A percentile compares a stretch with the other conserved stretches of the same genome.
These are phyloP conservation scores for Mormyrus lacerda DNA, from an alignment of 2,113 vertebrate genomes.

Conservation along the genomic window DNA sequence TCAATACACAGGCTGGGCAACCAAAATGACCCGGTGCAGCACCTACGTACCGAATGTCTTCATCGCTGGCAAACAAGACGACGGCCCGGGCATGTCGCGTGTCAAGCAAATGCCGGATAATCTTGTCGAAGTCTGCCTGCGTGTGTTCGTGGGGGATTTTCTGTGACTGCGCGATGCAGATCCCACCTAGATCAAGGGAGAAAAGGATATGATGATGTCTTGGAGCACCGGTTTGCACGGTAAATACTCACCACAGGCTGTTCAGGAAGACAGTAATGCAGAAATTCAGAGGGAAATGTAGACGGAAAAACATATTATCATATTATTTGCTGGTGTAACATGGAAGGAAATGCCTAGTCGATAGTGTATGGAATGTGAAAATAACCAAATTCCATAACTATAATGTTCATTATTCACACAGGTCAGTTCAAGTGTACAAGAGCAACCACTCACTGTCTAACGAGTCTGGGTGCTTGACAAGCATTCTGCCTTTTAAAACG, in stretches of 20 bases:
- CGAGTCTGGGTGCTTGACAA: neutral
- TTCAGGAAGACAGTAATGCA: neutral
- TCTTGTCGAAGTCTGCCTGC: slow-evolving; percentile 79
- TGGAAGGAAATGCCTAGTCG: neutral
- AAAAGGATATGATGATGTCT: neutral
- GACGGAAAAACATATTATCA: neutral
- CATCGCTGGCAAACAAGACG: slow-evolving; percentile 84
- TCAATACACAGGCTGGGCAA: neutral
- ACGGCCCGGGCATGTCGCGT: slow-evolving; percentile 78
- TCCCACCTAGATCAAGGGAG: slow-evolving; percentile 65
- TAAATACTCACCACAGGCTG: neutral
- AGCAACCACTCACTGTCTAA: neutral
- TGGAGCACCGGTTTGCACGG: neutral
- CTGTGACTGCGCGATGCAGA: slow-evolving; percentile 93
- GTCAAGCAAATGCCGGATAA: slow-evolving; percentile 81
- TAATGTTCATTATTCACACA: neutral
- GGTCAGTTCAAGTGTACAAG: neutral
- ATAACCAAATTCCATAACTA: neutral
- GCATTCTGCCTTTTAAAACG: neutral
- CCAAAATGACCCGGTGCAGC: neutral
- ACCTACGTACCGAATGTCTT: slow-evolving; percentile 80
- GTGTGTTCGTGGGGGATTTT: slow-evolving; percentile 84
- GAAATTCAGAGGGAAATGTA: neutral
- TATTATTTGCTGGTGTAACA: neutral
- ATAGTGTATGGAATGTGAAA: neutral